A percentile compares a stretch with the other conserved stretches of the same genome.
These are phyloP conservation scores for Thunnus thynnus DNA, from an alignment of 2,113 vertebrate species.

Conservation along the genomic window DNA sequence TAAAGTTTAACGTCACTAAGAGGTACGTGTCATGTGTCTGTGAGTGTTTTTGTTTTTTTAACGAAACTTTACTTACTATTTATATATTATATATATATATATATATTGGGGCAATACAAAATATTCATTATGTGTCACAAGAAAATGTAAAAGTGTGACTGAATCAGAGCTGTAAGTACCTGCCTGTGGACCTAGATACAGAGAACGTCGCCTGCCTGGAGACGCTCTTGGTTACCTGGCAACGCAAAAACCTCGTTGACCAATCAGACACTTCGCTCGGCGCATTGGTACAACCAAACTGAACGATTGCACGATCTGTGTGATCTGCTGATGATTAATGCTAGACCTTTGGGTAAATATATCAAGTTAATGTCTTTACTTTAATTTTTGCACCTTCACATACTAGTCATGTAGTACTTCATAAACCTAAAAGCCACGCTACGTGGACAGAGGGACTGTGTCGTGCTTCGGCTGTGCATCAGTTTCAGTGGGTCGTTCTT, in stretches of 20 bases:
- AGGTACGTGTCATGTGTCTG: too few relatives aligned
- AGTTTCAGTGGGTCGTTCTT: slow-evolving; percentile 64
- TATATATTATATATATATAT: too few relatives aligned
- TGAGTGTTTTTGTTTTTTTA: too few relatives aligned
- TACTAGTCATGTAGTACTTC: background rate
- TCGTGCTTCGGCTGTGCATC: slow-evolving; percentile 24
- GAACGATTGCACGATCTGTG: background rate
- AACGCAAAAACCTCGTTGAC: slow-evolving; percentile 78
- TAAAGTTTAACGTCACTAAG: too few relatives aligned
- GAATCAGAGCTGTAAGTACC: too few relatives aligned
- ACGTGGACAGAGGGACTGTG: slow-evolving; percentile 19
- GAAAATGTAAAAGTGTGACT: too few relatives aligned
- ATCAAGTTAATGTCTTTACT: background rate
- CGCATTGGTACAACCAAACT: slow-evolving; percentile 75
- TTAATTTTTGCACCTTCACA: rapidly evolving
- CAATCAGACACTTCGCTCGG: slow-evolving; percentile 76
- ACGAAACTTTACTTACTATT: too few relatives aligned
- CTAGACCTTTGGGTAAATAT: background rate
- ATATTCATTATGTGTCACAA: too few relatives aligned
- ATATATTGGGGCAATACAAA: too few relatives aligned
- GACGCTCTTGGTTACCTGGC: slow-evolving; percentile 72
- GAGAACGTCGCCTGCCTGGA: slow-evolving; percentile 11
- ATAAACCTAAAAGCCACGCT: background rate
- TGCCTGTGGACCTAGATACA: too few relatives aligned
- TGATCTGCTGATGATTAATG: background rate